phyloP scores from a whole-genome alignment of 2,113 vertebrate genomes.

The Tiliqua scincoides region DNA sequence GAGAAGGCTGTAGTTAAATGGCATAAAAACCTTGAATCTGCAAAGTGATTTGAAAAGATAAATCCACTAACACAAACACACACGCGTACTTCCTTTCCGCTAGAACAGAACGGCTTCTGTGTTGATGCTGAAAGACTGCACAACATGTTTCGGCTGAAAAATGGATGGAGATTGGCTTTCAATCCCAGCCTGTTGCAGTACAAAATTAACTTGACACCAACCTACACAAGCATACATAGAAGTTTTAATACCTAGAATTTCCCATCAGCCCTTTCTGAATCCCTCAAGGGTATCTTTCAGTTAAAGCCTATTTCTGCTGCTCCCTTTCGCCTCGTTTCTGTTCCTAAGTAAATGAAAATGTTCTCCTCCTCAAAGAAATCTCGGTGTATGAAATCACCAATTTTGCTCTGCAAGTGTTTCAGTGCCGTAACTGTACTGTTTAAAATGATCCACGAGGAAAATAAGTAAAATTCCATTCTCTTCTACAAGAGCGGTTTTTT shows the following conservation, averaged over 20 bases:
- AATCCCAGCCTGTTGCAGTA: conserved; percentile 39
- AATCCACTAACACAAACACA: not conserved
- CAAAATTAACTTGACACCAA: conserved; percentile 16
- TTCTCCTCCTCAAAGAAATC: not conserved
- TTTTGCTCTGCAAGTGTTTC: conserved; percentile 14
- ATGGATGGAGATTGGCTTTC: conserved; percentile 25
- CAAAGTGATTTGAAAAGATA: conserved; percentile 16
- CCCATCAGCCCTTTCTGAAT: conserved; percentile 46
- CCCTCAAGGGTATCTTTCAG: conserved; percentile 35
- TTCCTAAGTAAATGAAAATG: conserved; percentile 31
- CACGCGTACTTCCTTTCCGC: not conserved
- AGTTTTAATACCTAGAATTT: conserved; percentile 48
- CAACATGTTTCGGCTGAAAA: conserved; percentile 11
- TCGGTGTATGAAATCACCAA: not conserved
- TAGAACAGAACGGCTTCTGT: not conserved
- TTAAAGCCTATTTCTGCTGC: conserved; percentile 34
- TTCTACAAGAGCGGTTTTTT: no score
- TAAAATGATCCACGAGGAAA: conserved; percentile 15
- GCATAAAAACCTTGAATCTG: conserved; percentile 2
- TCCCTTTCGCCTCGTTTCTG: conserved; percentile 16
- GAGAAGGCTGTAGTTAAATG: conserved; percentile 11
- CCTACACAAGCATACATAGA: conserved; percentile 40
- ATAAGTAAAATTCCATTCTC: conserved; percentile 24
- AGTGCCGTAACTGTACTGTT: conserved; percentile 34
- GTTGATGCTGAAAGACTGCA: conserved; percentile 47